These are phyloP conservation scores for Oreochromis aureus DNA, from an alignment of 2,113 vertebrate genomes.

Conservation along the genomic window DNA sequence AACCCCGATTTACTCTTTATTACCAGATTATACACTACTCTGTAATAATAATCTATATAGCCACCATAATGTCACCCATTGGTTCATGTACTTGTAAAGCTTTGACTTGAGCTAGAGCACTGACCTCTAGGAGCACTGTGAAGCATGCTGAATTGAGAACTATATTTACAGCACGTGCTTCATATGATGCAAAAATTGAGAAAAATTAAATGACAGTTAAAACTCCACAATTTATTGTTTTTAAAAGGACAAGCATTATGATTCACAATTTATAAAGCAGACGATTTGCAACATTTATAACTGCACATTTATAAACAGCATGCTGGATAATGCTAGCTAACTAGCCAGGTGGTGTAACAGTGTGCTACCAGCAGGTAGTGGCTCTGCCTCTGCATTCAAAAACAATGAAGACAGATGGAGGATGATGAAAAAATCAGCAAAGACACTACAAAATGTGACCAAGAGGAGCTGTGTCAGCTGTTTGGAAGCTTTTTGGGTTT, in stretches of 20 bases:
- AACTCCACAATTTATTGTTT: background rate
- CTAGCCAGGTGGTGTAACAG: background rate
- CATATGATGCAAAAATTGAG: background rate
- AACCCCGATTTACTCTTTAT: rapidly evolving
- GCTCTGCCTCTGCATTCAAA: background rate
- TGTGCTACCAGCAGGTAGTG: background rate
- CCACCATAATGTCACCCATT: background rate
- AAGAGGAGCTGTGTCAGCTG: background rate
- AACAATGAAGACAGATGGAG: background rate
- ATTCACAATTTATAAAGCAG: background rate
- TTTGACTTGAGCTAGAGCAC: background rate
- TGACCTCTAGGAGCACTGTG: background rate
- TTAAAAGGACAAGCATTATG: background rate
- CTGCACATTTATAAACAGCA: background rate
- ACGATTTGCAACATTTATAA: background rate
- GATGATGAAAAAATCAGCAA: background rate
- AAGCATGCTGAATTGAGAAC: background rate
- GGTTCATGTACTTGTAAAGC: background rate
- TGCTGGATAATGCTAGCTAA: background rate
- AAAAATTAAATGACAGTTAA: background rate
- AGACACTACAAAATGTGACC: background rate
- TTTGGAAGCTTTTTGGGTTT: background rate
- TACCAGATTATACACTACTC: background rate
- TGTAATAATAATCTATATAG: background rate
- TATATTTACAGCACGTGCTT: background rate